Evolutionary conservation across 2,113 vertebrate species (phyloP).

Genomic region (Steatornis caripensis): DNA sequence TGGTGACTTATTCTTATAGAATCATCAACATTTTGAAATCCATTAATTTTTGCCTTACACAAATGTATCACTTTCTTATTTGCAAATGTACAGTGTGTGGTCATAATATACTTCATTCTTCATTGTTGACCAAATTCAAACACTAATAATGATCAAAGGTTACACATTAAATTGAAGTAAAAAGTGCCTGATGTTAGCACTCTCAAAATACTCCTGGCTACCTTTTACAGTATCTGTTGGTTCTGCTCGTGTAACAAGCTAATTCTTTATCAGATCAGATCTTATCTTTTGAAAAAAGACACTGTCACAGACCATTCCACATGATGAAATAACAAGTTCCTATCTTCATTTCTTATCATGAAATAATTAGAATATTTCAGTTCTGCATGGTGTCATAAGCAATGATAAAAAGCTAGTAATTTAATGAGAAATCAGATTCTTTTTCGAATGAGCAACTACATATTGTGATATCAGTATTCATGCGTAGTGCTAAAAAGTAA

Average conservation of each 20-base stretch:
- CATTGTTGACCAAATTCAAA: neutral
- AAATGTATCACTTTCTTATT: neutral
- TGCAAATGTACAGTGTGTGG: neutral
- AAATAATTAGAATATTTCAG: slow-evolving; percentile 27
- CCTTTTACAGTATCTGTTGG: neutral
- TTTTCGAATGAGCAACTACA: neutral
- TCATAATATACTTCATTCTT: neutral
- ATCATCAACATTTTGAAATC: neutral
- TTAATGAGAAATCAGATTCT: slow-evolving; percentile 9
- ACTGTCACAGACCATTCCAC: neutral
- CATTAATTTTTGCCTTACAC: neutral
- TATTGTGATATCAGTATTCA: neutral
- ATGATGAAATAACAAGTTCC: neutral
- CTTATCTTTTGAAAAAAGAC: neutral
- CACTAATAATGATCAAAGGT: neutral
- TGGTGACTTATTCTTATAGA: neutral
- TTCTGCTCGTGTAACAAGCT: neutral
- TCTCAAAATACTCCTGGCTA: neutral
- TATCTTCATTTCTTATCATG: neutral
- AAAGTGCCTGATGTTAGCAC: neutral
- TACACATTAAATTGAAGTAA: neutral
- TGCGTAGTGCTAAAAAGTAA: neutral
- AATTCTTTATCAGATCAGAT: neutral
- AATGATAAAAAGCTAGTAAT: slow-evolving; percentile 8
- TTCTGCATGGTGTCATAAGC: neutral